Base-by-base conservation (phyloP, 2,888 invertebrate genomes). In the Drosophila anceps region DNA sequence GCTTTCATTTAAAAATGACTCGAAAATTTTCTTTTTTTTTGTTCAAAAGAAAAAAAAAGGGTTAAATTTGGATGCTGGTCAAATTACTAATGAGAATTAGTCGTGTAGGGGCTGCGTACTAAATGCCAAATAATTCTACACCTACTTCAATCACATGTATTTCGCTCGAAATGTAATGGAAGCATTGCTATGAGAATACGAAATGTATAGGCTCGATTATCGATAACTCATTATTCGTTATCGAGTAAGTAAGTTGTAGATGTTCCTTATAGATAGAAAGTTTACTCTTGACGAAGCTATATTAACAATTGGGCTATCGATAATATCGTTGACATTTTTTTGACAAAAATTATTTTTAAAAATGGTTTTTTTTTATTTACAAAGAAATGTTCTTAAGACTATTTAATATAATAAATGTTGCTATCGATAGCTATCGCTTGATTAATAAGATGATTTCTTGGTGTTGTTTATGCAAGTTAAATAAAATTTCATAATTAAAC, bases 1-100 rank as follows among this genome's bases (percentile, higher is more conserved):
- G 12, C 24, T 15, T 24, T 12, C 31, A 33, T 50, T 33, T n/a
- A 33, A 24, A 29, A 51, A 63, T 55, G 5, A 39, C 12, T 20
- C n/a, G 4, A 46, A 31, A 67, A 55, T 46, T 54, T 46, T 12
- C 27, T 12, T 61, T 27, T 41, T 39, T 31, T 50, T 33, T 50
- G 33, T 6, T 27, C 27, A 15, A 20, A 44, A 44, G 24, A 54
- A 27, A 54, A 39, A 54, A n/a, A 39, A 20, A 51, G 37, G 43
- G n/a, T 35, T 46, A 9, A 67, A 67, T 67, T 67, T 67, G 46
- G 67, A 67, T 48, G 55, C 68, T 57, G 67, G 46, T 67, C 69
- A 33, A 68, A 68, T 48, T 13, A 48, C 15, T 33, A 68, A 55
- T 67, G 69, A 43, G 15, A 43, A 35, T 18, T 10, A 0, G 12